A percentile compares a stretch with the other conserved stretches of the same genome.
Conservation (phyloP, 2,797 vertebrate species). For the Gymnoscopelus braueri region DNA sequence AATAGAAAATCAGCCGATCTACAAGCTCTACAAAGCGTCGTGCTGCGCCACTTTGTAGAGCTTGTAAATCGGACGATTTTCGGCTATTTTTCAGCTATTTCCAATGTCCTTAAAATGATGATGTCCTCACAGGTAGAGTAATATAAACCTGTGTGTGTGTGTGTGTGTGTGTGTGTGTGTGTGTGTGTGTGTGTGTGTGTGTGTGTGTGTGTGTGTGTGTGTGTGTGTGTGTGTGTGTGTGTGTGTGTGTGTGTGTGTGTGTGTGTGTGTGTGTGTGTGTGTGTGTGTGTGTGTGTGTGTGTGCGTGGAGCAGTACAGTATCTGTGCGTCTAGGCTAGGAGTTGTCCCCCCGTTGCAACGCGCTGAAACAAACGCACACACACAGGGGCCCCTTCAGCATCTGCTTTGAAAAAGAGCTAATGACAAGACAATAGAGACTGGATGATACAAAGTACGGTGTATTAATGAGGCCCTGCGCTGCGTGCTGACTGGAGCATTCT, state of each 20-base stretch:
- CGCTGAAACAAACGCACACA: conserved; percentile 57
- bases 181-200: conserved; percentile 19
- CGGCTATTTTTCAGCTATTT: too few species aligned
- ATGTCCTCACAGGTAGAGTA: too few species aligned
- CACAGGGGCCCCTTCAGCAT: conserved; percentile 78
- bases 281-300: conserved; percentile 1
- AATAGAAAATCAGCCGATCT: too few species aligned
- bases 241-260: conserved; percentile 14
- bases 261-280: conserved; percentile 35
- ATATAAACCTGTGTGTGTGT: conserved; percentile 38
- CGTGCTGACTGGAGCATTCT: conserved; percentile 75
- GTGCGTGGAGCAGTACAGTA: conserved; percentile 45
- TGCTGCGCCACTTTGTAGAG: too few species aligned
- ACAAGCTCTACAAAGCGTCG: too few species aligned
- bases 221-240: not conserved
- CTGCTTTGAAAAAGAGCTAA: conserved; percentile 84
- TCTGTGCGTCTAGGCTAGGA: conserved; percentile 59
- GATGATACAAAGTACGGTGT: conserved; percentile 72
- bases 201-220: conserved; percentile 35
- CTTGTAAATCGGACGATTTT: too few species aligned
- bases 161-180: conserved; percentile 14
- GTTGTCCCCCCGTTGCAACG: conserved; percentile 75
- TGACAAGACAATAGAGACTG: conserved; percentile 79
- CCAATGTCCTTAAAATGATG: too few species aligned
- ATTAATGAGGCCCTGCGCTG: conserved; percentile 79